Percentiles rank a stretch among this genome's conserved stretches.
phyloP scores from a whole-genome alignment of 2,888 invertebrate genomes.

The Ceraclea dissimilis region DNA sequence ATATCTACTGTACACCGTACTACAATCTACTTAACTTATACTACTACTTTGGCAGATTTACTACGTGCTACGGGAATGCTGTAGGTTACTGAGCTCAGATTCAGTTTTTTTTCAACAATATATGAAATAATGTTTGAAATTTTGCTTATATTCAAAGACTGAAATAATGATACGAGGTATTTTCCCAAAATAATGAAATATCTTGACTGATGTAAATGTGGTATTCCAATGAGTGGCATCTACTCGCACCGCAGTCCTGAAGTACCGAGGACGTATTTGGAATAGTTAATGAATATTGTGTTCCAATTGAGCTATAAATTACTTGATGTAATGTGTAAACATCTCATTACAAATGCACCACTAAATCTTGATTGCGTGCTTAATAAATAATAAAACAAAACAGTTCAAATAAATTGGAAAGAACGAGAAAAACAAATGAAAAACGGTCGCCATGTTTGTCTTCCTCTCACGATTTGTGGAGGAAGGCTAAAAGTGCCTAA shows the following conservation, averaged over 20 bases:
- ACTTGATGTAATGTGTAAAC: conserved; percentile 8
- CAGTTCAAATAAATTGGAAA: conserved; percentile 14
- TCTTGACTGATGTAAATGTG: too few species aligned
- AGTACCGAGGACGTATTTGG: too few species aligned
- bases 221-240: too few species aligned
- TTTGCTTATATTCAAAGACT: too few species aligned
- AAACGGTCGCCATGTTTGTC: conserved; percentile 20
- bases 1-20: not conserved
- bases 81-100: too few species aligned
- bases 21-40: not conserved
- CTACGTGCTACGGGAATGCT: not conserved
- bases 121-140: too few species aligned
- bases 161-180: too few species aligned
- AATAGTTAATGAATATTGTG: too few species aligned
- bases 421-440: conserved; percentile 16
- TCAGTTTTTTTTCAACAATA: too few species aligned
- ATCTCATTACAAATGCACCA: conserved; percentile 20
- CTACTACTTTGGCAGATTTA: not conserved
- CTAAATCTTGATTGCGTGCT: conserved; percentile 24
- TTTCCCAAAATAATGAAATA: too few species aligned
- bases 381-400: conserved; percentile 23
- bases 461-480: conserved; percentile 23
- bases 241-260: too few species aligned
- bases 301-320: not conserved
- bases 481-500: conserved; percentile 24